Conservation (phyloP, 2,888 invertebrate species). For the Seira sanloemensis region DNA sequence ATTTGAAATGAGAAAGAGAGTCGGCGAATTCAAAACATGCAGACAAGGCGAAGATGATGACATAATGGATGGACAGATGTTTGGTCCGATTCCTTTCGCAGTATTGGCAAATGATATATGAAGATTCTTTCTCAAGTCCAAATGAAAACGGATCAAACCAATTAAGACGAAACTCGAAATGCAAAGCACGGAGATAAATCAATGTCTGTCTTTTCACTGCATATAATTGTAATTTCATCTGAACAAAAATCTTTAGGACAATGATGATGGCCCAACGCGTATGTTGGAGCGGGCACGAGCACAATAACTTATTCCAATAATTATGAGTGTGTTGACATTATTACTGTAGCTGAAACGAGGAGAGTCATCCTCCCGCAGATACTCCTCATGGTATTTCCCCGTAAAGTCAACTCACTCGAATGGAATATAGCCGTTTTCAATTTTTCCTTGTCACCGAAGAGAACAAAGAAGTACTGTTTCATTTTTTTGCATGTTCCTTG, state of each 20-base stretch:
- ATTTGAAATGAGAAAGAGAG: neutral
- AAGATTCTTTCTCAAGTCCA: neutral
- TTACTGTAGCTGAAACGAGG: neutral
- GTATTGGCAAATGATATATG: conserved; percentile 37
- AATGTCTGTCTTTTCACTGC: conserved; percentile 14
- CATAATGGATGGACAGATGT: conserved; percentile 63
- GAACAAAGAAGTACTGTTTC: conserved; percentile 59
- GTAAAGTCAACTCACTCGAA: conserved; percentile 39
- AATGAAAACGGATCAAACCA: neutral
- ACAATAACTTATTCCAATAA: neutral
- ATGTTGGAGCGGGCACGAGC: neutral
- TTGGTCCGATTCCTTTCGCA: conserved; percentile 29
- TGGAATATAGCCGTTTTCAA: conserved; percentile 50
- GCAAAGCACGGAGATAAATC: neutral
- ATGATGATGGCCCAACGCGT: neutral
- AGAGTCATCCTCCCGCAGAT: neutral
- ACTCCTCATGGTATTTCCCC: neutral
- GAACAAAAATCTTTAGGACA: neutral
- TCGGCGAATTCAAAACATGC: neutral
- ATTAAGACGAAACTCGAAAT: neutral
- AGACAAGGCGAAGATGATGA: conserved; percentile 33
- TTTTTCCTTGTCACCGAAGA: conserved; percentile 55
- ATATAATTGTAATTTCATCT: conserved; percentile 4
- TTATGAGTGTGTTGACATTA: neutral
- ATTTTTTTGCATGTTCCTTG: neutral